Evolutionary conservation across 2,113 vertebrate genomes (phyloP).

Genomic region (Pterocles orientalis): DNA sequence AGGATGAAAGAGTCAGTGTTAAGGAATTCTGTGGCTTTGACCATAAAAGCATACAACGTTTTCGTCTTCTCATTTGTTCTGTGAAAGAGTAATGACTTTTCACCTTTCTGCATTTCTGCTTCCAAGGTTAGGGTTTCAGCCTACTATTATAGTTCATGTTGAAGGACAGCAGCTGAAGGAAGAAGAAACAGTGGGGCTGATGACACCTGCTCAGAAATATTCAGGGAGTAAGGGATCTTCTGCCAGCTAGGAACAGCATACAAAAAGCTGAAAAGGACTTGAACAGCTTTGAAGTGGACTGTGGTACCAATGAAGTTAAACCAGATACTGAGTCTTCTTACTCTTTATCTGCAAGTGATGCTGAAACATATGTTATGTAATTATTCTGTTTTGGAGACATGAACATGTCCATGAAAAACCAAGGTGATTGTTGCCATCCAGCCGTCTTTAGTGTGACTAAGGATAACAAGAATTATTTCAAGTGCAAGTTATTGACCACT

Average conservation of each 20-base stretch:
- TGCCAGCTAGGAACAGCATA: neutral
- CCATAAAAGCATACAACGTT: neutral
- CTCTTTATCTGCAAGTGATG: neutral
- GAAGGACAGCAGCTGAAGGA: neutral
- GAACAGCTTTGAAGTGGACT: neutral
- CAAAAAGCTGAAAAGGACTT: neutral
- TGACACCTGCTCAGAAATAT: neutral
- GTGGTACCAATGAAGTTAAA: neutral
- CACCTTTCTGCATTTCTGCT: neutral
- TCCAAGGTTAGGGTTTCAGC: neutral
- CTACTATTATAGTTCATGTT: neutral
- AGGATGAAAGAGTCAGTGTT: neutral
- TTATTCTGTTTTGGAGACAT: neutral
- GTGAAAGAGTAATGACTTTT: neutral
- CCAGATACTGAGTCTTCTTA: neutral
- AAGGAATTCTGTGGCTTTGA: neutral
- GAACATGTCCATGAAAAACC: neutral
- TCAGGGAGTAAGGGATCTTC: neutral
- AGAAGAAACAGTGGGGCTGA: neutral
- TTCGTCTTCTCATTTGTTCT: rapidly evolving
- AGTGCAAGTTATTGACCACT: neutral
- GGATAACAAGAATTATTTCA: neutral
- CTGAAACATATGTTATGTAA: neutral
- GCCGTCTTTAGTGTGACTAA: neutral
- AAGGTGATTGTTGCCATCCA: neutral